These are phyloP conservation scores for Asarcornis scutulata DNA, from an alignment of 2,113 vertebrate species.

Conservation along the genomic window DNA sequence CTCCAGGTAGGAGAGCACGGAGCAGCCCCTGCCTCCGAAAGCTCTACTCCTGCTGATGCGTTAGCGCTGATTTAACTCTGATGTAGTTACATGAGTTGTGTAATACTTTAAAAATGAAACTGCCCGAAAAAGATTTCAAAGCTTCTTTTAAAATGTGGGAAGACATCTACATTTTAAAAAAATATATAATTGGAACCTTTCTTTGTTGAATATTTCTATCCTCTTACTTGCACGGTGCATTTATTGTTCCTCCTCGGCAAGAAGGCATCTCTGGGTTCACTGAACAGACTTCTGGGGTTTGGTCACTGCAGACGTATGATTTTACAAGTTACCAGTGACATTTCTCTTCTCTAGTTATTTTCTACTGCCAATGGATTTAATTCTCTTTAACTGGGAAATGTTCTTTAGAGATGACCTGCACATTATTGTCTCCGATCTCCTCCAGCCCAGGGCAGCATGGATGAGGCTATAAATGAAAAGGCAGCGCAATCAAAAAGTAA, in stretches of 20 bases:
- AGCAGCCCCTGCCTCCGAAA: background rate
- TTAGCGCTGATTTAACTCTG: background rate
- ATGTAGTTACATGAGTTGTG: background rate
- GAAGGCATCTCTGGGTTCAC: conserved; percentile 18
- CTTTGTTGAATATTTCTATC: conserved; percentile 45
- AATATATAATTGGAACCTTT: background rate
- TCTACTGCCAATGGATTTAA: background rate
- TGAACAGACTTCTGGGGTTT: background rate
- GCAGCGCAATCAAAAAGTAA: background rate
- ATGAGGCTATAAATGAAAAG: background rate
- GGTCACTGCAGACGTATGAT: background rate
- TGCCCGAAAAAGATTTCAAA: background rate
- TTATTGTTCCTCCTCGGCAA: conserved; percentile 17
- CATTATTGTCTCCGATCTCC: background rate
- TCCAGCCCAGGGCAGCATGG: background rate
- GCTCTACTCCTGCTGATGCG: background rate
- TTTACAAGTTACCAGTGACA: conserved; percentile 30
- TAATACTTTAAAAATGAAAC: background rate
- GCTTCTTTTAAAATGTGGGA: background rate
- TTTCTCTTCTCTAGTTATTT: conserved; percentile 2
- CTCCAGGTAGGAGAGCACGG: background rate
- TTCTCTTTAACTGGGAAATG: background rate
- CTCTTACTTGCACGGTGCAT: background rate
- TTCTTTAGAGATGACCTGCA: background rate
- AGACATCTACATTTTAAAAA: background rate